Percentiles rank a stretch among this genome's conserved stretches.
Conservation (phyloP, 2,888 invertebrate species). For the Lampropteryx suffumata region DNA sequence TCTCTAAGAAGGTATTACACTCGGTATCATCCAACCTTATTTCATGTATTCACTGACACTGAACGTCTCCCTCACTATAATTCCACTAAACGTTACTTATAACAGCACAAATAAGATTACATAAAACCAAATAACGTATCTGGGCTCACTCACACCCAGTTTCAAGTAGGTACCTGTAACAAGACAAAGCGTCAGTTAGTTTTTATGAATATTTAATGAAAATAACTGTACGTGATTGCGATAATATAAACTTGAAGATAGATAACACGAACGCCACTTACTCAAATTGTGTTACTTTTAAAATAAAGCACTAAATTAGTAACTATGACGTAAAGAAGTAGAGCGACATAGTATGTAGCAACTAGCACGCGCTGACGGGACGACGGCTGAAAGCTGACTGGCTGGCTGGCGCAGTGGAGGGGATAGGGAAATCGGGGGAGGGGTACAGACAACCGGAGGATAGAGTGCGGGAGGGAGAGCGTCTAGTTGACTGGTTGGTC, state of each 20-base stretch:
- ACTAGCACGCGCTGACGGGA: constrained; percentile 47
- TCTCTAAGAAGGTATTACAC: constrained; percentile 58
- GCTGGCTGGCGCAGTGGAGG: constrained; percentile 68
- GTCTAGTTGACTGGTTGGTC: constrained; percentile 80
- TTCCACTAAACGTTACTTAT: constrained; percentile 59
- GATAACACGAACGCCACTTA: constrained; percentile 61
- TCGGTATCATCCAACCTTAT: constrained; percentile 53
- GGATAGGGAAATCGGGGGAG: constrained; percentile 55
- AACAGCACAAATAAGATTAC: constrained; percentile 71
- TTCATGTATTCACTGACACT: constrained; percentile 53
- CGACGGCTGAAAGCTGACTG: constrained; percentile 68
- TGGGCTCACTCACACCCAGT: constrained; percentile 80
- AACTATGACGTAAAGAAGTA: constrained; percentile 74
- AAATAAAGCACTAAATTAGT: constrained; percentile 68
- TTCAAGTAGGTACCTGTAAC: constrained; percentile 80
- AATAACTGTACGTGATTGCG: constrained; percentile 36
- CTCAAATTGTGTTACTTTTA: constrained; percentile 55
- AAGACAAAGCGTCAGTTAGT: constrained; percentile 77
- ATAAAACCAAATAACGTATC: constrained; percentile 76
- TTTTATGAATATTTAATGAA: constrained; percentile 46
- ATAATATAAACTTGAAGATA: constrained; percentile 33
- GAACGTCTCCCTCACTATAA: constrained; percentile 44
- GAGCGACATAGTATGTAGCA: constrained; percentile 29
- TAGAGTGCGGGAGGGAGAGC: constrained; percentile 74
- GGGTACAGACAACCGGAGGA: constrained; percentile 59